Base-by-base conservation (phyloP, 2,797 vertebrate genomes). In the Enteromius trimaculatus region DNA sequence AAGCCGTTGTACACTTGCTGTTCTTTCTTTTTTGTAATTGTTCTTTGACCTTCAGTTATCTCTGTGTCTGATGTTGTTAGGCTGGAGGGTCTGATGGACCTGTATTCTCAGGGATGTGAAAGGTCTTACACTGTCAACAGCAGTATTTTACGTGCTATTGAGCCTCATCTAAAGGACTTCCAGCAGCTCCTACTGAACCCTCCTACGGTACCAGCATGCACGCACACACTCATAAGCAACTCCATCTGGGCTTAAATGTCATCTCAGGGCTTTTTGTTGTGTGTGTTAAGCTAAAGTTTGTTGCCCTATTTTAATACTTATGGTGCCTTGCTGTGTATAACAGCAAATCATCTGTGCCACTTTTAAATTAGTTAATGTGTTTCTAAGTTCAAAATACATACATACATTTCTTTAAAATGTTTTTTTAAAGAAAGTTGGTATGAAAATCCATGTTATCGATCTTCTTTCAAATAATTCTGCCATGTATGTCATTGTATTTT, bases 81-180 rank as follows among this genome's bases (percentile, higher is more conserved):
- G 88, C 92, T 97, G 93, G 98, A 99, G 91, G 97, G 97, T 90
- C 94, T 96, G 92, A 95, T 96, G 94, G 98, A 99, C 94, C 94
- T 97, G 89, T 97, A 96, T 95, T 96, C 97, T 96, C 97, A 98
- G 96, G 97, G 97, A 96, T 96, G 95, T 89, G 97, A 98, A 94
- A 95, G 95, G 95, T 93, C 95, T 90, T 95, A 95, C 93, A 92
- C 96, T 93, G 96, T 98, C 94, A 98, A 90, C 92, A 95, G 95
- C 94, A 96, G 97, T 93, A 95, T 99, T 92, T 91, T 99, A 85
- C 94, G 93, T 13, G 97, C 96, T 88, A 97, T 99, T 85, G 95
- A 97, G 93, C 96, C 97, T 31, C 93, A 97, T 90, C 94, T 99
- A 91, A 97, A 97, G 92, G 96, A 99, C 93, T 99, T 99, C 94